These are phyloP conservation scores for Stenotaenia linearis DNA, from an alignment of 2,888 invertebrate genomes.

Conservation along the genomic window DNA sequence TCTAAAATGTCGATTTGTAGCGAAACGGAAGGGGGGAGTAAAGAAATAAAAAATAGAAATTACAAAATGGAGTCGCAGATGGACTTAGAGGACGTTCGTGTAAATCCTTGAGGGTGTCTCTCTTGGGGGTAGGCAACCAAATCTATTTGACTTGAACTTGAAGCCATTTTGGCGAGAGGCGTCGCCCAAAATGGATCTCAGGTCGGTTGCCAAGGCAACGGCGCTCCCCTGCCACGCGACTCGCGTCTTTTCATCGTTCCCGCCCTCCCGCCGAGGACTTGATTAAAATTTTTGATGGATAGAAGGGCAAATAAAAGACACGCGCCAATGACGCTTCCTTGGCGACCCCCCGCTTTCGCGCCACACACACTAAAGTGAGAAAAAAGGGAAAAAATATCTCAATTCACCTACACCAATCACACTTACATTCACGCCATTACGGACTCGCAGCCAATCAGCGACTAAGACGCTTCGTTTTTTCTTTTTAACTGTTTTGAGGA, in stretches of 20 bases:
- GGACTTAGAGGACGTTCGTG: slow-evolving; percentile 19
- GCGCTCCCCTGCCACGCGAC: slow-evolving; percentile 28
- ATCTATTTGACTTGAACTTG: slow-evolving; percentile 28
- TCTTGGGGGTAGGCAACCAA: slow-evolving; percentile 12
- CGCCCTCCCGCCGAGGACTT: slow-evolving; percentile 30
- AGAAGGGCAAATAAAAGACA: slow-evolving; percentile 31
- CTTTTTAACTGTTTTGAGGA: too few species aligned
- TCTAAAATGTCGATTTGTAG: too few species aligned
- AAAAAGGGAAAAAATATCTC: not conserved
- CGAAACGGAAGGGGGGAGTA: too few species aligned
- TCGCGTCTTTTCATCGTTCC: slow-evolving; percentile 29
- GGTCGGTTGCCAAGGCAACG: slow-evolving; percentile 28
- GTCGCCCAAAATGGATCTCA: not conserved
- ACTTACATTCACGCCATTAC: slow-evolving; percentile 10
- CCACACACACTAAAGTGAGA: not conserved
- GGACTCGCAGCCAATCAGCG: not conserved
- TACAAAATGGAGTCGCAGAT: not conserved
- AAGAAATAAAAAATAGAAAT: not conserved
- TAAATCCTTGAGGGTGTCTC: not conserved
- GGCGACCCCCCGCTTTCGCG: not conserved
- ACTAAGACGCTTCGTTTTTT: not conserved
- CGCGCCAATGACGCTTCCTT: slow-evolving; percentile 21
- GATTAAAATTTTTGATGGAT: slow-evolving; percentile 34
- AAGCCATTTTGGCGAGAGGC: slow-evolving; percentile 10
- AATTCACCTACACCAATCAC: slow-evolving; percentile 15